Conservation (phyloP, 2,888 invertebrate genomes). For the Drosophila ezoana region DNA sequence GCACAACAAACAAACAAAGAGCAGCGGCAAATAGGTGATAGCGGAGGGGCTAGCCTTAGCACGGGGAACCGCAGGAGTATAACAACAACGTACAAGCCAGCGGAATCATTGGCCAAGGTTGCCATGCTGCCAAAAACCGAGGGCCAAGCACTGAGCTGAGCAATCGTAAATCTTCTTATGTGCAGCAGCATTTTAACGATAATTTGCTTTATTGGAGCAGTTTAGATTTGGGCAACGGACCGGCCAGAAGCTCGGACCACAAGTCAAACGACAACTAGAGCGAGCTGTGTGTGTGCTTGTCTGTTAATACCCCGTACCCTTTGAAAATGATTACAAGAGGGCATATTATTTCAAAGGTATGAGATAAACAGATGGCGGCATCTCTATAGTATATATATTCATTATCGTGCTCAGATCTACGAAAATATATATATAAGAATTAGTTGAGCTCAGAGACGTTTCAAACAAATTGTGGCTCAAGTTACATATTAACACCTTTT, state of each 20-base stretch:
- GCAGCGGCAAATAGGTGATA: not conserved
- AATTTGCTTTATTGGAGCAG: conserved; percentile 81
- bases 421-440: no score
- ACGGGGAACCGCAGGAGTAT: conserved; percentile 59
- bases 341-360: not conserved
- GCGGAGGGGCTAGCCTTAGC: not conserved
- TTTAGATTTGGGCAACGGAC: conserved; percentile 75
- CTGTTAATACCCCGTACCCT: conserved; percentile 4
- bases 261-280: conserved; percentile 71
- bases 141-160: conserved; percentile 65
- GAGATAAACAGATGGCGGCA: not conserved
- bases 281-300: conserved; percentile 26
- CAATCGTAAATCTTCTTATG: conserved; percentile 82
- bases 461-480: no score
- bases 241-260: conserved; percentile 45
- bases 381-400: not conserved
- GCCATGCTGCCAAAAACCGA: conserved; percentile 49
- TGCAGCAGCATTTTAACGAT: conserved; percentile 80
- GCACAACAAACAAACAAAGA: conserved; percentile 60
- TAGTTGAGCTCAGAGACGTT: no score
- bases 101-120: conserved; percentile 56
- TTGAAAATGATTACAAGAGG: not conserved
- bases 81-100: conserved; percentile 36
- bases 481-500: no score
- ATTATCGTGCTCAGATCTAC: no score